Percentiles rank a stretch among this genome's conserved stretches.
These are phyloP conservation scores for Macrocentrus cingulum DNA, from an alignment of 1,140 invertebrate genomes.

Conservation along the genomic window DNA sequence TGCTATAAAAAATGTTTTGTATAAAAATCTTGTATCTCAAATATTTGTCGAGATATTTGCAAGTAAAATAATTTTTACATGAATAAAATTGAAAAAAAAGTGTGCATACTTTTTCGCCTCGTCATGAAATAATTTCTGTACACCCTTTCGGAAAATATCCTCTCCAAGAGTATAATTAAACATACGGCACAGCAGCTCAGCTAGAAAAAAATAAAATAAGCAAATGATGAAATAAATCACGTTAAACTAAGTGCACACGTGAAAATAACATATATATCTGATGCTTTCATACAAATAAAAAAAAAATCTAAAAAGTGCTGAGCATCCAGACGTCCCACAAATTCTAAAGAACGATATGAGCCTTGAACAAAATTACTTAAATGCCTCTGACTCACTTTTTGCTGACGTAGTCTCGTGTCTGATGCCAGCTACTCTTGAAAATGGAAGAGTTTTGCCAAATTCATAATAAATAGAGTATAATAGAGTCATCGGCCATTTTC, in stretches of 20 bases:
- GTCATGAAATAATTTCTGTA: slow-evolving; percentile 70
- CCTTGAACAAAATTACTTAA: background rate
- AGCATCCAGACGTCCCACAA: no score
- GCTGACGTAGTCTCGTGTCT: slow-evolving; percentile 70
- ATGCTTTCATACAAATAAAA: no score
- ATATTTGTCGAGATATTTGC: no score
- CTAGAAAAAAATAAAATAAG: slow-evolving; percentile 50
- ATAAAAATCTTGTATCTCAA: no score
- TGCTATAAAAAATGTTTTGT: no score
- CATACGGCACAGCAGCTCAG: slow-evolving; percentile 92
- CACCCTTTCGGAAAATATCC: slow-evolving; percentile 73
- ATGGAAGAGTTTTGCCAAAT: slow-evolving; percentile 71
- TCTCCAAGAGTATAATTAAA: slow-evolving; percentile 84
- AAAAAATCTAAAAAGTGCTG: no score
- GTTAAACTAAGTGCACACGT: slow-evolving; percentile 1
- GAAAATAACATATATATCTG: no score
- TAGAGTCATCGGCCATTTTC: slow-evolving; percentile 75
- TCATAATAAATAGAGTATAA: slow-evolving; percentile 76
- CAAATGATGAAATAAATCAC: slow-evolving; percentile 14
- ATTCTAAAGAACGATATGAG: no score
- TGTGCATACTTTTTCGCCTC: slow-evolving; percentile 29
- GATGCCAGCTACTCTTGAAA: slow-evolving; percentile 71
- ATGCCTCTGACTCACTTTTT: slow-evolving; percentile 56
- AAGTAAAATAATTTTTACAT: no score
- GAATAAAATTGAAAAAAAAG: slow-evolving; percentile 14